Percentiles rank a stretch among this genome's conserved stretches.
These are phyloP conservation scores for Monopterus albus DNA, from an alignment of 2,113 vertebrate species.

Conservation along the genomic window DNA sequence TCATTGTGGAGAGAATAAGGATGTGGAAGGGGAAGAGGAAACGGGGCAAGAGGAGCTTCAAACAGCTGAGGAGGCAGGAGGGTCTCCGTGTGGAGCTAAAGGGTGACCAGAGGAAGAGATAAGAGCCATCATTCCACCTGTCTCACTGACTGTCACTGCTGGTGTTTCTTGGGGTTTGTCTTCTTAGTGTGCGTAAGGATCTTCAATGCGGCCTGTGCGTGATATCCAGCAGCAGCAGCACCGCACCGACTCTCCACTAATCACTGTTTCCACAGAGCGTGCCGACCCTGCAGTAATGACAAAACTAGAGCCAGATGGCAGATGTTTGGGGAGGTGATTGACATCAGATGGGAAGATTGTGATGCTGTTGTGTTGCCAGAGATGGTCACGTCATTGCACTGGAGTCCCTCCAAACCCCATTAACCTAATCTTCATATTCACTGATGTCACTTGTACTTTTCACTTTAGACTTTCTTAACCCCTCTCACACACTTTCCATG, in stretches of 20 bases:
- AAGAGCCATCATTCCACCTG: slow-evolving; percentile 10
- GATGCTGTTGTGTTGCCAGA: slow-evolving; percentile 52
- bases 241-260: slow-evolving; percentile 33
- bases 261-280: slow-evolving; percentile 66
- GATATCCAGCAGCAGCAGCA: slow-evolving; percentile 30
- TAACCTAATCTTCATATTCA: slow-evolving; percentile 40
- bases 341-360: slow-evolving; percentile 64
- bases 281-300: slow-evolving; percentile 55
- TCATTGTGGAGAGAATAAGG: slow-evolving; percentile 52
- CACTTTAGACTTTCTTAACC: slow-evolving; percentile 5
- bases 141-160: neutral
- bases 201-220: slow-evolving; percentile 3
- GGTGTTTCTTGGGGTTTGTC: no score
- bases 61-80: slow-evolving; percentile 36
- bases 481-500: slow-evolving; percentile 22
- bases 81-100: slow-evolving; percentile 31
- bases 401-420: slow-evolving; percentile 41
- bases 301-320: slow-evolving; percentile 63
- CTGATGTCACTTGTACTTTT: slow-evolving; percentile 57
- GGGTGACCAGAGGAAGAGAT: slow-evolving; percentile 48
- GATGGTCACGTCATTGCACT: slow-evolving; percentile 60
- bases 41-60: slow-evolving; percentile 50
- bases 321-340: slow-evolving; percentile 70
- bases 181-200: neutral
- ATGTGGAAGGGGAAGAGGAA: slow-evolving; percentile 61